phyloP scores from a whole-genome alignment of 2,888 invertebrate species.

The Eupithecia vulgata region DNA sequence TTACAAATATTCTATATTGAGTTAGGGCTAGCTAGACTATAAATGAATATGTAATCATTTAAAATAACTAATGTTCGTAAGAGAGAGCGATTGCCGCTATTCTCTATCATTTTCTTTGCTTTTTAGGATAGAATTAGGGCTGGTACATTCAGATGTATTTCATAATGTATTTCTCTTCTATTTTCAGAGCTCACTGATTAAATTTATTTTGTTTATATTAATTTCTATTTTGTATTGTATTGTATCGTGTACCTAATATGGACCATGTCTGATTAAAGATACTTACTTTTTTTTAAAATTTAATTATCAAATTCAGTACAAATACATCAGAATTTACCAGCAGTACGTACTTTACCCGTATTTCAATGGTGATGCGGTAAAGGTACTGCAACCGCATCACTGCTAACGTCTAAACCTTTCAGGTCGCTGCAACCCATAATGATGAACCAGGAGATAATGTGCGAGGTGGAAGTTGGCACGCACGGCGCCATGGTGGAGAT shows the following conservation, averaged over 20 bases:
- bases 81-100: neutral
- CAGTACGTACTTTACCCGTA: neutral
- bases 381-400: neutral
- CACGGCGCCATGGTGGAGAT: slow-evolving; percentile 81
- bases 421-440: slow-evolving; percentile 54
- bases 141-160: neutral
- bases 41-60: neutral
- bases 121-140: neutral
- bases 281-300: too few species aligned
- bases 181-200: neutral
- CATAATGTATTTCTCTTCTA: neutral
- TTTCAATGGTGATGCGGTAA: neutral
- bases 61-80: neutral
- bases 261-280: too few species aligned
- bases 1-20: too few species aligned
- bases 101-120: neutral
- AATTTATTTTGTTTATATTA: neutral
- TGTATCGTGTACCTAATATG: too few species aligned
- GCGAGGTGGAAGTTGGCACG: slow-evolving; percentile 83
- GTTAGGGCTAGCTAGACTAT: too few species aligned
- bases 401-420: slow-evolving; percentile 31
- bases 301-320: neutral
- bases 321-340: neutral
- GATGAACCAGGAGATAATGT: slow-evolving; percentile 85
- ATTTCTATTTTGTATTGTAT: too few species aligned